Conservation (phyloP, 30 jellyfish, hydroid and myxozoan species). For the Mastigias papua region DNA sequence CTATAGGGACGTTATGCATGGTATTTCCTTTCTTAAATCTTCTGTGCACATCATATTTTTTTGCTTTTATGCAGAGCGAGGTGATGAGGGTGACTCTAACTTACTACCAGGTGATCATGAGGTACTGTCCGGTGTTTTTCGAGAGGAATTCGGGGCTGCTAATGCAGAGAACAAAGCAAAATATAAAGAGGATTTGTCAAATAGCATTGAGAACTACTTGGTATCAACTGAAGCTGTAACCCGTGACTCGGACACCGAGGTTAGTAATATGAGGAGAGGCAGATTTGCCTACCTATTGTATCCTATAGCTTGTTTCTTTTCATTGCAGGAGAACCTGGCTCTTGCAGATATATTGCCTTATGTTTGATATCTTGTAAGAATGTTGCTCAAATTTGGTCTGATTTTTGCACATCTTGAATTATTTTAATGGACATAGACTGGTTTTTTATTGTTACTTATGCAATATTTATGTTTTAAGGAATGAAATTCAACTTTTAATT, state of each 20-base stretch:
- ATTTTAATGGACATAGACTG: too few relatives aligned
- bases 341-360: too few relatives aligned
- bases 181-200: neutral
- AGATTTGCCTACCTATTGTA: neutral
- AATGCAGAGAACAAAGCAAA: neutral
- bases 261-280: neutral
- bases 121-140: constrained; percentile 72
- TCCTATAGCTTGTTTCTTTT: neutral
- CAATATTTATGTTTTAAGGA: too few relatives aligned
- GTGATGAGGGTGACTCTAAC: constrained; percentile 72
- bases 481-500: too few relatives aligned
- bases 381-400: too few relatives aligned
- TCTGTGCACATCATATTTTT: neutral
- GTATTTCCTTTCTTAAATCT: neutral
- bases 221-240: constrained; percentile 26
- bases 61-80: neutral
- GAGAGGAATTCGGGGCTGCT: constrained; percentile 64
- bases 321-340: neutral
- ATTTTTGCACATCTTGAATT: too few relatives aligned
- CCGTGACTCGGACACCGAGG: constrained; percentile 18
- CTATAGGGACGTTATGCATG: too few relatives aligned
- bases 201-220: neutral
- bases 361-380: too few relatives aligned
- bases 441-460: too few relatives aligned
- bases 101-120: constrained; percentile 78